Evolutionary conservation across 1,140 invertebrate genomes (phyloP), one percentile per base, ranked within the genome.

Genomic region (Fopius arisanus): DNA sequence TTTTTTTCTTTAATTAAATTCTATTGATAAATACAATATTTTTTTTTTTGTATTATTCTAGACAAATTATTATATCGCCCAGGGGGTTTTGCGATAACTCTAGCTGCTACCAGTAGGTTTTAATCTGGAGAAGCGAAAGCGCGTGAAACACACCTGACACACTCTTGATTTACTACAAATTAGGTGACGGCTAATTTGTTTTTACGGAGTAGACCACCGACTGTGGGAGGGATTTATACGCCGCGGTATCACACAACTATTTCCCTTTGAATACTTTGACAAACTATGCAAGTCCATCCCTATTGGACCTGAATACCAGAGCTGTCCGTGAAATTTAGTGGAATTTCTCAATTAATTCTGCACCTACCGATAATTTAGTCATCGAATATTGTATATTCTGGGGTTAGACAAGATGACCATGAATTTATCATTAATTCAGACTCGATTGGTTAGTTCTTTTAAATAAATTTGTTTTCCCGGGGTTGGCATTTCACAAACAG

Each of bases 121-220:
- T 75, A 71, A 72, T 71, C 71, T 71, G 67, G 63, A 37, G 71
- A 48, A 21, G 67, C 28, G 19, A 28, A 70, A 70, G 67, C 37
- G 43, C 51, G 63, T 33, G 43, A 72, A 65, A 33, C 43, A 48
- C 43, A 48, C 59, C 19, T 41, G 70, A 72, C 62, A 37, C 21
- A 9, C 26, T 63, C 73, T 78, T 78, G 76, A 78, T 78, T 78
- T 78, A 78, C 76, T 75, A 78, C 76, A 78, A 78, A 78, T 78
- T 78, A 78, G 74, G 43, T 48, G 78, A 79, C 73, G 48, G 40
- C 73, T 73, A 74, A 81, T 79, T 78, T 74, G 75, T 78, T 76
- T 71, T 40, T 28, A 51, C 19, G 26, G n/a, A 23, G 65, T 5
- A 33, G 16, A 67, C 65, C 26, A 65, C 62, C 16, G 51, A 37